Percentiles rank a stretch among this genome's conserved stretches.
These are phyloP conservation scores for Hemistola chrysoprasaria DNA, from an alignment of 2,888 invertebrate species.

Conservation along the genomic window DNA sequence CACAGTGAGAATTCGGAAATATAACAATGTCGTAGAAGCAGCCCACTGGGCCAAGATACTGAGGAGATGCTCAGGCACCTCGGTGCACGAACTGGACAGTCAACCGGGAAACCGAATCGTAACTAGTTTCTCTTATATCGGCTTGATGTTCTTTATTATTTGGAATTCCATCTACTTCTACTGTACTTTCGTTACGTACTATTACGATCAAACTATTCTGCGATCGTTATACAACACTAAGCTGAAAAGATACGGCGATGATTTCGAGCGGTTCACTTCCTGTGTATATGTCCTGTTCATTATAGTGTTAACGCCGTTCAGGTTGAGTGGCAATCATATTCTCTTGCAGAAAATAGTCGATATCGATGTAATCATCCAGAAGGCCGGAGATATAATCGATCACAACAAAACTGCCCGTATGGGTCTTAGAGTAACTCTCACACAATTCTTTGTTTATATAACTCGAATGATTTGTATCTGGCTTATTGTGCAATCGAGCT, in stretches of 20 bases:
- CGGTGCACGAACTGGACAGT: conserved; percentile 32
- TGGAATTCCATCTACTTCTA: conserved; percentile 48
- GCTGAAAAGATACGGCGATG: conserved; percentile 57
- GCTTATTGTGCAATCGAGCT: conserved; percentile 40
- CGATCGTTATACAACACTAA: conserved; percentile 55
- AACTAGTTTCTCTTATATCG: conserved; percentile 38
- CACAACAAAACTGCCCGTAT: conserved; percentile 38
- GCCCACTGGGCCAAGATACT: conserved; percentile 34
- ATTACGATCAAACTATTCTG: conserved; percentile 51
- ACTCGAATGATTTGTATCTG: conserved; percentile 46
- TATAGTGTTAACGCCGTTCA: conserved; percentile 52
- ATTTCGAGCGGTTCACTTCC: conserved; percentile 46
- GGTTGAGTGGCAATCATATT: conserved; percentile 35
- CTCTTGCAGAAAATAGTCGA: conserved; percentile 42
- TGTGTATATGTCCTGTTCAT: conserved; percentile 40
- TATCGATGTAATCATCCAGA: conserved; percentile 46
- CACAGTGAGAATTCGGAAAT: conserved; percentile 27
- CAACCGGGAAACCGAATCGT: conserved; percentile 25
- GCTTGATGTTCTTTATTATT: conserved; percentile 36
- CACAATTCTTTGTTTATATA: conserved; percentile 36
- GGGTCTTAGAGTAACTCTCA: conserved; percentile 32
- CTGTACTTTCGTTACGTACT: conserved; percentile 42
- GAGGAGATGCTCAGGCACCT: conserved; percentile 44
- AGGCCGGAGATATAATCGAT: conserved; percentile 44
- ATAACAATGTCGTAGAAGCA: conserved; percentile 47